These are phyloP conservation scores for Nerophis lumbriciformis DNA, from an alignment of 2,113 vertebrate species.

Conservation along the genomic window DNA sequence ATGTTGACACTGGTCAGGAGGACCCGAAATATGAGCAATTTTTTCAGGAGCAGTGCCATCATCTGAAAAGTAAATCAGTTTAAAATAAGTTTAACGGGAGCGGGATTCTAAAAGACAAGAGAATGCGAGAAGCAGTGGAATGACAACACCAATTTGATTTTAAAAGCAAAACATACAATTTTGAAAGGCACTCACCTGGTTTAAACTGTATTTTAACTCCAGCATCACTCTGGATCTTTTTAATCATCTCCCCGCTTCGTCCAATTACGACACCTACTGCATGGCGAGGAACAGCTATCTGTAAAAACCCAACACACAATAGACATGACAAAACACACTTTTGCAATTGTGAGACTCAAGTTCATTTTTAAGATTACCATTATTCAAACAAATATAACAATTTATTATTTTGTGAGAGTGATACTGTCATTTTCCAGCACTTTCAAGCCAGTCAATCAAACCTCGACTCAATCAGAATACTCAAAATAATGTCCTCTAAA, in stretches of 20 bases:
- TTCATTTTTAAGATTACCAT: neutral
- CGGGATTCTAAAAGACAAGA: neutral
- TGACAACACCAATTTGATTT: neutral
- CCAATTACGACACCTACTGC: slow-evolving; percentile 90
- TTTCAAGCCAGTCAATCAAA: too few species aligned
- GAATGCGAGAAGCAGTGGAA: neutral
- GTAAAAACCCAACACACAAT: slow-evolving; percentile 17
- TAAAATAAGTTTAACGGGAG: neutral
- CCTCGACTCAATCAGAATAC: too few species aligned
- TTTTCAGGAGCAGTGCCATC: slow-evolving; percentile 86
- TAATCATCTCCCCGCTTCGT: slow-evolving; percentile 89
- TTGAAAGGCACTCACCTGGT: slow-evolving; percentile 70
- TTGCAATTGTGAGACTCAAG: neutral
- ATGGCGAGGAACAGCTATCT: slow-evolving; percentile 87
- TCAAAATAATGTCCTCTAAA: too few species aligned
- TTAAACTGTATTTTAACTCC: slow-evolving; percentile 93
- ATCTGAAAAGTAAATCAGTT: slow-evolving; percentile 63
- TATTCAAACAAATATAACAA: neutral
- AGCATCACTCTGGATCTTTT: slow-evolving; percentile 90
- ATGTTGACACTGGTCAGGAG: slow-evolving; percentile 87
- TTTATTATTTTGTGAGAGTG: neutral
- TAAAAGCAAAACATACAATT: neutral
- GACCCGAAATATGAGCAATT: slow-evolving; percentile 88
- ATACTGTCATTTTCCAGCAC: neutral
- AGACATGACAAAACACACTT: neutral